Conservation (phyloP, 2,888 invertebrate genomes). For the Netelia fuscicornis region DNA sequence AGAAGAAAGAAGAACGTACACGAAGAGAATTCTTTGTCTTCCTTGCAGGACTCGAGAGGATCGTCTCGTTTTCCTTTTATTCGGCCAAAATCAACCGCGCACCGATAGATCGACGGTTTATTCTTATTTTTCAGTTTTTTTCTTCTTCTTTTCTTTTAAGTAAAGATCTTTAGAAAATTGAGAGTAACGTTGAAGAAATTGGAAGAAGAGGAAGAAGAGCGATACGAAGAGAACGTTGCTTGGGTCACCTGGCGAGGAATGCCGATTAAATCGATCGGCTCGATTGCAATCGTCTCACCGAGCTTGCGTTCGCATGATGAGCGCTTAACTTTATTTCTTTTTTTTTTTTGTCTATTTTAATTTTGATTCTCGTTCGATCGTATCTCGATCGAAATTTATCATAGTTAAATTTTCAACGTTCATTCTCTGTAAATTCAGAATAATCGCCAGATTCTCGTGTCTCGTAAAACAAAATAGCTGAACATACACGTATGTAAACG, state of each 20-base stretch:
- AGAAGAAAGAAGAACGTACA: conserved; percentile 9
- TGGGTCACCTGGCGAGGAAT: conserved; percentile 10
- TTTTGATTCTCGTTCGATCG: conserved; percentile 11
- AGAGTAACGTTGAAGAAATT: conserved; percentile 8
- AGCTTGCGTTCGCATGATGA: conserved; percentile 33
- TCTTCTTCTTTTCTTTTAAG: conserved; percentile 9
- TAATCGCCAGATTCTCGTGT: conserved; percentile 27
- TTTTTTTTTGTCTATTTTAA: conserved; percentile 25
- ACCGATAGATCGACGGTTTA: conserved; percentile 1
- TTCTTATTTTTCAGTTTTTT: conserved; percentile 21
- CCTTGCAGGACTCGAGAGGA: conserved; percentile 12
- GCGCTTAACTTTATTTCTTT: conserved; percentile 12
- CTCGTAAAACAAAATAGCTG: conserved; percentile 16
- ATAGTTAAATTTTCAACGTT: neutral
- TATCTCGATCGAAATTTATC: neutral
- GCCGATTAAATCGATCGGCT: conserved; percentile 26
- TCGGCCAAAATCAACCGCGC: conserved; percentile 2
- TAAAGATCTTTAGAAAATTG: neutral
- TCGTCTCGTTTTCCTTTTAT: conserved; percentile 31
- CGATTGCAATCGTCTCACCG: conserved; percentile 56
- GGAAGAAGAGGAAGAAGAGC: conserved; percentile 18
- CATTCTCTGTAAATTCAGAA: conserved; percentile 6
- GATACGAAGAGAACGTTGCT: conserved; percentile 12
- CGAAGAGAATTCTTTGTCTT: conserved; percentile 10
- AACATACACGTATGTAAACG: conserved; percentile 49